Conservation (phyloP, 2,888 invertebrate species). For the Rosalia funebris region DNA sequence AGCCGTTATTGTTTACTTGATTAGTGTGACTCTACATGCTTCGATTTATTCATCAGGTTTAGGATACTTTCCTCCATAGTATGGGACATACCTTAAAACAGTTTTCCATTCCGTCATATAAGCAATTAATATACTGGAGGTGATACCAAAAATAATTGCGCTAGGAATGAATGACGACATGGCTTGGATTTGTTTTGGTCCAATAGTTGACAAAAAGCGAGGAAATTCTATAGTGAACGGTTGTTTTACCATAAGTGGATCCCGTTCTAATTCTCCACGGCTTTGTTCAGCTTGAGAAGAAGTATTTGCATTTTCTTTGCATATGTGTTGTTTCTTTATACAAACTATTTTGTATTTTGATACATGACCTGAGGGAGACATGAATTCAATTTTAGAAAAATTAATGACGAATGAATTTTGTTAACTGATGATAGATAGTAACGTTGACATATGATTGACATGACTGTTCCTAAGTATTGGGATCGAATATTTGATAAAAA, state of each 20-base stretch:
- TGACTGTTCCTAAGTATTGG: too few relatives aligned
- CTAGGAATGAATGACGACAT: slow-evolving; percentile 20
- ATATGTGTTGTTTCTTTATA: background rate
- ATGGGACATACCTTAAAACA: slow-evolving; percentile 8
- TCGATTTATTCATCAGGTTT: background rate
- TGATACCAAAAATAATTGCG: slow-evolving; percentile 6
- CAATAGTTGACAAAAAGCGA: slow-evolving; percentile 3
- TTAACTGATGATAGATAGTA: too few relatives aligned
- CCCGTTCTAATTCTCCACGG: too few relatives aligned
- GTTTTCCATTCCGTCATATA: slow-evolving; percentile 22
- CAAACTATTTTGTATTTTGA: slow-evolving; percentile 26
- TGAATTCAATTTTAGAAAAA: too few relatives aligned
- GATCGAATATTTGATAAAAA: too few relatives aligned
- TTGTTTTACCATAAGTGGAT: background rate
- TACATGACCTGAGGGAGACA: slow-evolving; percentile 13
- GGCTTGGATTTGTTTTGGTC: slow-evolving; percentile 10
- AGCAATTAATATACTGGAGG: background rate
- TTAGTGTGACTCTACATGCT: background rate
- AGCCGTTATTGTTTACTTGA: background rate
- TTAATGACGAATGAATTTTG: too few relatives aligned
- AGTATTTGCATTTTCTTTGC: too few relatives aligned
- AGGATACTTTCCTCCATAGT: slow-evolving; percentile 15
- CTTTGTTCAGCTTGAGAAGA: too few relatives aligned
- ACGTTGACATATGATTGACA: too few relatives aligned
- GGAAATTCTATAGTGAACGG: background rate